These are phyloP conservation scores for Rhynchonycteris naso DNA, from an alignment of 2,797 vertebrate species.

Conservation along the genomic window DNA sequence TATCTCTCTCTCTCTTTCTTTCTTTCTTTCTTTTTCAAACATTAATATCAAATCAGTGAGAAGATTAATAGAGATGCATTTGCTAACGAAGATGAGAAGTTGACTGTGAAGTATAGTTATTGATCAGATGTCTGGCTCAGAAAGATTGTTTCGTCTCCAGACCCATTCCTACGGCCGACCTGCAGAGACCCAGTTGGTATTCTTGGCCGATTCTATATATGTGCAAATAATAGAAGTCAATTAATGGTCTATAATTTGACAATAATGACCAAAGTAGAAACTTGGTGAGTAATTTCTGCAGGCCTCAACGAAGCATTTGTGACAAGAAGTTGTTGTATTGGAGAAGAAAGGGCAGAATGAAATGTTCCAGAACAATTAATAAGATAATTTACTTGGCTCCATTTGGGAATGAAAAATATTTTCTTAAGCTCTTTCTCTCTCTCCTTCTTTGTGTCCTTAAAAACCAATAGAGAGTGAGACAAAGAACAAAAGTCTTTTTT, in stretches of 20 bases:
- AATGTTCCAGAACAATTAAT: constrained; percentile 70
- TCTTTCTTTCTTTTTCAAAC: neutral
- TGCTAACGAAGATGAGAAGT: constrained; percentile 71
- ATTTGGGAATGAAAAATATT: constrained; percentile 32
- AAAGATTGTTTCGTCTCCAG: constrained; percentile 36
- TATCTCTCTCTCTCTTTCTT: neutral
- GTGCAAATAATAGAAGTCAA: constrained; percentile 69
- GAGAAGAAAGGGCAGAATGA: constrained; percentile 62
- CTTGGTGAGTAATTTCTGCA: constrained; percentile 24
- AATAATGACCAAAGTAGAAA: constrained; percentile 69
- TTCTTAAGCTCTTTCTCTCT: neutral
- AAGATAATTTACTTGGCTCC: constrained; percentile 65
- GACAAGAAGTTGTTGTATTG: constrained; percentile 57
- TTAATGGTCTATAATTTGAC: constrained; percentile 69
- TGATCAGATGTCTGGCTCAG: constrained; percentile 60
- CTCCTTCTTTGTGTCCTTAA: constrained; percentile 21
- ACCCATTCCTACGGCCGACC: constrained; percentile 58
- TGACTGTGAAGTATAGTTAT: neutral
- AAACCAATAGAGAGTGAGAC: neutral
- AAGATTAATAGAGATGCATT: constrained; percentile 35
- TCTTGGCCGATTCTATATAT: constrained; percentile 65
- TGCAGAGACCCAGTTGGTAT: constrained; percentile 8
- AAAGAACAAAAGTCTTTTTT: neutral
- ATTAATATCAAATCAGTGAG: constrained; percentile 66
- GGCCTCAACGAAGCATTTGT: constrained; percentile 70